These are phyloP conservation scores for Mythimna pallens DNA, from an alignment of 2,888 invertebrate genomes.

Conservation along the genomic window DNA sequence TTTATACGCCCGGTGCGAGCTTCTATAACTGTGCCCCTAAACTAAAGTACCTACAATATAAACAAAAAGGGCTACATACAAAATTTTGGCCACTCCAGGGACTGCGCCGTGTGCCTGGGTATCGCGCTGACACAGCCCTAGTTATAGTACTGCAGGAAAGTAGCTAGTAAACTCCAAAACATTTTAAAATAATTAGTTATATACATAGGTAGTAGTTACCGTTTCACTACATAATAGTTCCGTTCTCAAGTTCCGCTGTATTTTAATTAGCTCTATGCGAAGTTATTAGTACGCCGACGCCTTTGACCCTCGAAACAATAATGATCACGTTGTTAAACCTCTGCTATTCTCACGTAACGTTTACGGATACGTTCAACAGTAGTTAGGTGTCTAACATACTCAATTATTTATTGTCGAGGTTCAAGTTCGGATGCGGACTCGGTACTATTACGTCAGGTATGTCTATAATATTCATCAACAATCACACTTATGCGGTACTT, in stretches of 20 bases:
- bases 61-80: too few species aligned
- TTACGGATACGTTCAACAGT: conserved; percentile 67
- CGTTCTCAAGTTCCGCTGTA: conserved; percentile 39
- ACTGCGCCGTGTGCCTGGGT: too few species aligned
- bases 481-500: too few species aligned
- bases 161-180: background rate
- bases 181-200: background rate
- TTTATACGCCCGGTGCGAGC: too few species aligned
- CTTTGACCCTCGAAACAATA: conserved; percentile 83
- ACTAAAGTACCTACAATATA: too few species aligned
- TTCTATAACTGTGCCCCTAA: too few species aligned
- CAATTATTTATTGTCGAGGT: conserved; percentile 74
- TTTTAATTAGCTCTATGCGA: conserved; percentile 54
- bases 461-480: background rate
- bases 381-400: conserved; percentile 33
- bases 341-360: conserved; percentile 79
- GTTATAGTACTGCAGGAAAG: too few species aligned
- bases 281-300: conserved; percentile 51
- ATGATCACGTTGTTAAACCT: conserved; percentile 76
- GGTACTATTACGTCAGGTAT: background rate
- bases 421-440: conserved; percentile 65
- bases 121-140: too few species aligned
- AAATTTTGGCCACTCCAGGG: too few species aligned
- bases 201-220: background rate
- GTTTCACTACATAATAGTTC: conserved; percentile 40